Evolutionary conservation across 2,888 invertebrate species (phyloP).

Genomic region (Podabrus alpinus): DNA sequence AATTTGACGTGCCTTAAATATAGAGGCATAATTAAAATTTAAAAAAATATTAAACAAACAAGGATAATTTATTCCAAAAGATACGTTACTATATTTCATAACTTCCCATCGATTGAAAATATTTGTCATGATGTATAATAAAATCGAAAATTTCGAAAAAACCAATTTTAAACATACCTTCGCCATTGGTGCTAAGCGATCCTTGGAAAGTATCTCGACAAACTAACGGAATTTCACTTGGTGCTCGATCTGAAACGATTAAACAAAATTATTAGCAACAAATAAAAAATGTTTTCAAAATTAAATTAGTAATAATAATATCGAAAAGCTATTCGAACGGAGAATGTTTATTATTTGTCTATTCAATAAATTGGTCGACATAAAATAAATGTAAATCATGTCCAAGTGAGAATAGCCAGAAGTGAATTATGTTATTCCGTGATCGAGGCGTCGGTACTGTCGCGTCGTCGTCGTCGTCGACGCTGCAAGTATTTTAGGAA

Average conservation of each 20-base stretch:
- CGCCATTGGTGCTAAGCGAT: slow-evolving; percentile 82
- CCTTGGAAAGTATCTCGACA: slow-evolving; percentile 70
- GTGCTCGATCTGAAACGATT: slow-evolving; percentile 64
- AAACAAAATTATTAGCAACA: slow-evolving; percentile 18
- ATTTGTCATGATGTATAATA: too few relatives aligned
- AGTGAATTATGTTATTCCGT: slow-evolving; percentile 2
- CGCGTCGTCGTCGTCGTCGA: slow-evolving; percentile 33
- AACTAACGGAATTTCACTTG: slow-evolving; percentile 67
- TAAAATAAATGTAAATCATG: neutral
- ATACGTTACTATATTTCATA: neutral
- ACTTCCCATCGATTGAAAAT: neutral
- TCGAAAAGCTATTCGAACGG: neutral
- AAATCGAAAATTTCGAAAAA: too few relatives aligned
- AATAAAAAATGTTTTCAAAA: neutral
- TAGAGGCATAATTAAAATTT: neutral
- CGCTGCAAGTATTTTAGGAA: slow-evolving; percentile 34
- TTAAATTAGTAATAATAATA: too few relatives aligned
- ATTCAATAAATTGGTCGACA: neutral
- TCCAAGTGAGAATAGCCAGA: slow-evolving; percentile 2
- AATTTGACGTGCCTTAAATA: neutral
- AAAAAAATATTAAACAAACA: neutral
- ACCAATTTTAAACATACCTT: slow-evolving; percentile 65
- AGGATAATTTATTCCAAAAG: neutral
- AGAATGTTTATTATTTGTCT: neutral
- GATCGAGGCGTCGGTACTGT: slow-evolving; percentile 31